phyloP scores from a whole-genome alignment of 2,888 invertebrate species.

The Aporophyla nigra region DNA sequence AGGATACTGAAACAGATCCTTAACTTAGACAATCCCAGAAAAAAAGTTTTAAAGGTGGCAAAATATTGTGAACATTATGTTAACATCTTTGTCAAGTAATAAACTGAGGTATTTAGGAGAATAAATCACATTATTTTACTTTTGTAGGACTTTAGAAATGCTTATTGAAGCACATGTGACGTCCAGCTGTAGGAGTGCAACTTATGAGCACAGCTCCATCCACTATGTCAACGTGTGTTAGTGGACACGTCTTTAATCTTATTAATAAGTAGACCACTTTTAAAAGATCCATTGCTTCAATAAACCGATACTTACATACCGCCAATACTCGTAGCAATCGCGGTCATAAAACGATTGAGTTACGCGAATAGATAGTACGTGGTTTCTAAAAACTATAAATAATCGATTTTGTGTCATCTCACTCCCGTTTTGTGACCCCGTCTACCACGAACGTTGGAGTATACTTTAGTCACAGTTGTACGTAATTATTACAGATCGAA shows the following conservation, averaged over 20 bases:
- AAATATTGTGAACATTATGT: constrained; percentile 32
- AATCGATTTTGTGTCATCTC: background rate
- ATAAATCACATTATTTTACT: constrained; percentile 36
- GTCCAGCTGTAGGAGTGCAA: constrained; percentile 48
- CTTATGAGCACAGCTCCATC: constrained; percentile 39
- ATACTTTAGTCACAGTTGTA: constrained; percentile 39
- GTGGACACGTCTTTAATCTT: constrained; percentile 32
- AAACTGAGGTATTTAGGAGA: constrained; percentile 44
- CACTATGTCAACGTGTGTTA: constrained; percentile 37
- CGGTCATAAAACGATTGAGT: constrained; percentile 17
- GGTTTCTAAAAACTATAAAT: background rate
- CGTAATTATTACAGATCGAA: constrained; percentile 71
- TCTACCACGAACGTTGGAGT: background rate
- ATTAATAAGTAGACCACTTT: constrained; percentile 28
- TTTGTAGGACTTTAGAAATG: constrained; percentile 52
- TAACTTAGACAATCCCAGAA: constrained; percentile 6
- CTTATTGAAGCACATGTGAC: constrained; percentile 47
- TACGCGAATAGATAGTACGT: background rate
- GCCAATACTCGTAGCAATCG: constrained; percentile 6
- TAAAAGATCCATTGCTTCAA: constrained; percentile 45
- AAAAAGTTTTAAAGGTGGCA: background rate
- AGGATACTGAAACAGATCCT: constrained; percentile 38
- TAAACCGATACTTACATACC: constrained; percentile 25
- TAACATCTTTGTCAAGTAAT: constrained; percentile 17
- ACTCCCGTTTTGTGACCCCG: constrained; percentile 13